Evolutionary conservation across 2,797 vertebrate species (phyloP).

Genomic region (Avahi laniger): DNA sequence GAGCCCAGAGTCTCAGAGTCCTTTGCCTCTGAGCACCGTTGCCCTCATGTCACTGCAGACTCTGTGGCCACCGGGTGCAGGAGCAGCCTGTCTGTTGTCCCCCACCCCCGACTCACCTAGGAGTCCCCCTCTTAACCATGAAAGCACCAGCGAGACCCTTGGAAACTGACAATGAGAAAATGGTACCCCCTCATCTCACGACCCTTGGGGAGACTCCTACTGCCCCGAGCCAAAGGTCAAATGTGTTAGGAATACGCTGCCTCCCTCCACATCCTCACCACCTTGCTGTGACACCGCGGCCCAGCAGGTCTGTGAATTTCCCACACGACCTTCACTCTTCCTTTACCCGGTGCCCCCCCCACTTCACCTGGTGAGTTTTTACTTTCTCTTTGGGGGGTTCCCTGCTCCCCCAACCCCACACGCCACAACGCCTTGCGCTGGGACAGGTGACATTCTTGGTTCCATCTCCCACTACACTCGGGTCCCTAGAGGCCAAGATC

Average conservation of each 20-base stretch:
- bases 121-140: fast-evolving
- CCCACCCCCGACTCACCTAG: too few relatives aligned
- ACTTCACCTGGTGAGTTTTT: too few relatives aligned
- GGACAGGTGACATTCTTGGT: not conserved
- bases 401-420: not conserved
- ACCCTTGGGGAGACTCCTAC: not conserved
- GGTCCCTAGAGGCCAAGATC: not conserved
- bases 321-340: not conserved
- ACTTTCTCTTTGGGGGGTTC: not conserved
- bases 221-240: not conserved
- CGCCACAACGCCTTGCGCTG: fast-evolving
- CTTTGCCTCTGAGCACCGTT: not conserved
- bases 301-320: not conserved
- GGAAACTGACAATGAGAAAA: not conserved
- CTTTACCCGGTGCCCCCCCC: not conserved
- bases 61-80: fast-evolving
- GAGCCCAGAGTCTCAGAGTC: fast-evolving
- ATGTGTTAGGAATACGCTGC: not conserved
- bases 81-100: too few relatives aligned
- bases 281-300: not conserved
- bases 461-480: too few relatives aligned
- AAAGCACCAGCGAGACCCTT: not conserved
- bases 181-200: not conserved
- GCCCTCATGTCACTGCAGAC: fast-evolving
- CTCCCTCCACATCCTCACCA: not conserved